Base-by-base conservation (phyloP, 2,888 invertebrate genomes). In the Mimachlamys varia region DNA sequence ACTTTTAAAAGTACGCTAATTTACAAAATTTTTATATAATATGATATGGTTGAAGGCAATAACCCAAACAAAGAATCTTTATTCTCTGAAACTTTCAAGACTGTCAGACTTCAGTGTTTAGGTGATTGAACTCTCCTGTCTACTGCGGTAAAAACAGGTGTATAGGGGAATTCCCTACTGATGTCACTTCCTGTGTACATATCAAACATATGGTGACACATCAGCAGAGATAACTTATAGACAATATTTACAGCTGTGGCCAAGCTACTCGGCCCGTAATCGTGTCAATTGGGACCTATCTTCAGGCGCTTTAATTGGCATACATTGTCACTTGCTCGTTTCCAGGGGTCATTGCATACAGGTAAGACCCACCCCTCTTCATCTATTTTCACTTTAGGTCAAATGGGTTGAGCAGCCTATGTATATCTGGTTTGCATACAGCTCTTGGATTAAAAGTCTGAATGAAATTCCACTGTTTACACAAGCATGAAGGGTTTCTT, bases 101-200 rank as follows among this genome's bases (percentile, higher is more conserved):
- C 44, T 44, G 7, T 44, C 44, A 44, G 44, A 7, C 44, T 53
- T 53, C 17, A 12, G 17, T 53, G 3, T 19, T 19, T 53, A 53
- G 15, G 2, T 53, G 33, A 88, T 49, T 22, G 88, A 88, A 49
- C 88, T 50, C 88, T 50, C 22, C 88, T 50, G 44, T 88, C 27
- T 13, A 13, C 38, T 33, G 44, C 27, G 49, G 53, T 27, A 49
- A 50, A 49, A 88, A 49, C 44, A 88, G 50, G 53, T n/a, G 50
- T 50, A 27, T 27, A 88, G 49, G 49, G 49, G 53, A 88, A 88
- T 10, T 17, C 50, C 49, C 76, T 13, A 89, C 88, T 92, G 90
- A 92, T 90, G 89, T 92, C 90, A 91, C 50, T 89, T 92, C 92
- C 90, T 91, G 90, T 76, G 76, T 76, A 76, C 27, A 76, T 76